phyloP scores from a whole-genome alignment of 2,888 invertebrate species.

The Eupithecia exiguata region DNA sequence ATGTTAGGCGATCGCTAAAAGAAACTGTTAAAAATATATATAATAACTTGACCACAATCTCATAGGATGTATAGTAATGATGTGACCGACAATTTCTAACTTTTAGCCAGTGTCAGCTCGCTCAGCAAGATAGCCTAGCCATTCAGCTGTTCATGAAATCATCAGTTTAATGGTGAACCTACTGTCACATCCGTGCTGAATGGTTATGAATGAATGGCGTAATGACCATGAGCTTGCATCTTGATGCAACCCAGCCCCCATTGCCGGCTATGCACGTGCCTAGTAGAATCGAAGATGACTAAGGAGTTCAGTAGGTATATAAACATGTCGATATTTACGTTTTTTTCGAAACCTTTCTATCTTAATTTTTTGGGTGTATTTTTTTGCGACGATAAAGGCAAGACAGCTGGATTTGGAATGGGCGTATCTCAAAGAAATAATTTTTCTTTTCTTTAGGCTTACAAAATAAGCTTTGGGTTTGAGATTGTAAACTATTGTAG shows the following conservation, averaged over 20 bases:
- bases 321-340: background rate
- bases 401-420: background rate
- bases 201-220: slow-evolving; percentile 22
- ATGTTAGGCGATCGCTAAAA: background rate
- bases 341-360: background rate
- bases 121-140: too few relatives aligned
- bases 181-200: slow-evolving; percentile 36
- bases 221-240: slow-evolving; percentile 12
- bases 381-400: too few relatives aligned
- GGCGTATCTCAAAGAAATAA: background rate
- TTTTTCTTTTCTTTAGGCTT: too few relatives aligned
- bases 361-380: too few relatives aligned
- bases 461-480: too few relatives aligned
- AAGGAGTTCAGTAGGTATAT: background rate
- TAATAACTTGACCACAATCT: too few relatives aligned
- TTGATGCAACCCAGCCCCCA: slow-evolving; percentile 10
- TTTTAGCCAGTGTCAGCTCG: too few relatives aligned
- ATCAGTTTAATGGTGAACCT: slow-evolving; percentile 40
- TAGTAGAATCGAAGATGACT: background rate
- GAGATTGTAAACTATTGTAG: too few relatives aligned
- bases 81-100: too few relatives aligned
- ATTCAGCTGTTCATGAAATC: background rate
- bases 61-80: too few relatives aligned
- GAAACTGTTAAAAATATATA: background rate
- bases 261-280: slow-evolving; percentile 8